A percentile compares a stretch with the other conserved stretches of the same genome.
These are phyloP conservation scores for Apoderus coryli DNA, from an alignment of 2,888 invertebrate species.

Conservation along the genomic window DNA sequence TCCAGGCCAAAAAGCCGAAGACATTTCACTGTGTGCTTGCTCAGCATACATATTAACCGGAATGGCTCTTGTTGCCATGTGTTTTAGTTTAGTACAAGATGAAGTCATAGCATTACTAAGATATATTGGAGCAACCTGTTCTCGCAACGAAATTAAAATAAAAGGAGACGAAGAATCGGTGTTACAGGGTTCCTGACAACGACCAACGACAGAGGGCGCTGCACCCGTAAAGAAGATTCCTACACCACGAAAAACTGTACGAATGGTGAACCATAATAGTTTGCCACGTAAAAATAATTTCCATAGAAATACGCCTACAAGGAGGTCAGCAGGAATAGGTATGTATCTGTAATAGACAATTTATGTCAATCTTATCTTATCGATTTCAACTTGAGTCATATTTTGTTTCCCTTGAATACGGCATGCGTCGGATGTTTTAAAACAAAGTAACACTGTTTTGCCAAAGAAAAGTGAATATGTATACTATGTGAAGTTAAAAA, in stretches of 20 bases:
- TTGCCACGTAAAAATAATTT: constrained; percentile 42
- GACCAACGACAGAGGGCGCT: constrained; percentile 34
- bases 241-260: constrained; percentile 24
- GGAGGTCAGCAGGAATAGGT: constrained; percentile 36
- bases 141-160: constrained; percentile 22
- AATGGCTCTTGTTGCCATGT: constrained; percentile 76
- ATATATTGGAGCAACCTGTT: constrained; percentile 32
- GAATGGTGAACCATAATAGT: constrained; percentile 34
- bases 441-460: too few species aligned
- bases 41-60: constrained; percentile 71
- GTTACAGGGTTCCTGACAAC: constrained; percentile 38
- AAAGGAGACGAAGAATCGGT: constrained; percentile 35
- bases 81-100: constrained; percentile 73
- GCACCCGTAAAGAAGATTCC: constrained; percentile 26
- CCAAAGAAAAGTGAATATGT: too few species aligned
- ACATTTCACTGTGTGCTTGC: constrained; percentile 61
- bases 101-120: constrained; percentile 31
- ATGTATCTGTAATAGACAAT: neutral
- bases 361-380: neutral
- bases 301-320: constrained; percentile 48
- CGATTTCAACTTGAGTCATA: neutral
- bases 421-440: too few species aligned
- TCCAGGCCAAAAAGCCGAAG: constrained; percentile 46
- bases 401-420: neutral
- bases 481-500: too few species aligned